Evolutionary conservation across 2,888 invertebrate genomes (phyloP), one percentile per base, ranked within the genome.

Genomic region (Chaitophorus viminalis): DNA sequence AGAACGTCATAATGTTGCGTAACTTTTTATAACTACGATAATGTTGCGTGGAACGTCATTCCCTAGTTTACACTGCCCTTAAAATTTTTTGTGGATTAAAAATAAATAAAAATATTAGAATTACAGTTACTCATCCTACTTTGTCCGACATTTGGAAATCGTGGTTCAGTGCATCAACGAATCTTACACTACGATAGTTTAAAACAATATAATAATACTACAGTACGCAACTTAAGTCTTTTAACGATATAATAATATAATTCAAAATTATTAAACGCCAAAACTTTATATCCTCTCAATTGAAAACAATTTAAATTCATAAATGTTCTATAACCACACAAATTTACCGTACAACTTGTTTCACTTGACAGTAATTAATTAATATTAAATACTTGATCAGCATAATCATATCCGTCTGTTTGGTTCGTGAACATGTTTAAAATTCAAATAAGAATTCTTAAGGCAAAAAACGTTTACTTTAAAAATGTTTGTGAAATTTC

Each of bases 401-500:
- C 46, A 52, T 60, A 75, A 60, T 83, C n/a, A 39, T 31, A 75
- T 29, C 60, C 21, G 60, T 14, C 31, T 65, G 75, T 75, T 83
- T 21, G 18, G 8, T 46, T 17, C 36, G 1, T 65, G 17, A 46
- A 65, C 83, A 31, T 46, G 83, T 75, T 76, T 83, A 76, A 21
- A 75, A 76, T 75, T 8, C 60, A 39, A 84, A 84, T 84, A 84
- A 33, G 0, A 29, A 29, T 60, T 52, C 54, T 39, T 46, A 75
- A 75, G 5, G 60, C 17, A 29, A 60, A 29, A 29, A 33, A 65
- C 72, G 39, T 83, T 83, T 83, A 83, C 60, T 60, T 83, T 31
- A 33, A 60, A 75, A 75, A 65, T 75, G 60, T 75, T n/a, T 9
- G 25, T 33, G 11, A 54, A 72, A 74, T 29, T 60, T 75, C 29